These are phyloP conservation scores for Laupala kohalensis DNA, from an alignment of 1,140 invertebrate genomes.

Conservation along the genomic window DNA sequence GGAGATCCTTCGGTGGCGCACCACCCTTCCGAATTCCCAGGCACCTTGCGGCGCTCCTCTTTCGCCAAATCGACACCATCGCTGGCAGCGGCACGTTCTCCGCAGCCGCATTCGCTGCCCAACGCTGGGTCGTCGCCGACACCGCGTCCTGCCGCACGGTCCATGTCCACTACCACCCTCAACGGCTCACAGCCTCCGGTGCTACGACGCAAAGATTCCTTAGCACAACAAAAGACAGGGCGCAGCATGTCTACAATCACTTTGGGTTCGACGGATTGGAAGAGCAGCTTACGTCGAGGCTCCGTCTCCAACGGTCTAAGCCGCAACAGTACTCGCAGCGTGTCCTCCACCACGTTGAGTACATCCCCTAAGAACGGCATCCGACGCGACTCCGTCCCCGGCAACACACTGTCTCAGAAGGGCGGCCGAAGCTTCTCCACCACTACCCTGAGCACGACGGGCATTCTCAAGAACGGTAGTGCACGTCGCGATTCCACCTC, in stretches of 20 bases:
- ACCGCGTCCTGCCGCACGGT: conserved; percentile 20
- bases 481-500: conserved; percentile 26
- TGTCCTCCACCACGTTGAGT: neutral
- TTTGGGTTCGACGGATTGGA: neutral
- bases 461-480: conserved; percentile 37
- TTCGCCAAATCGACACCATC: neutral
- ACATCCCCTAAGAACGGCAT: neutral
- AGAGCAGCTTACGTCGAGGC: neutral
- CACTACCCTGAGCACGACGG: conserved; percentile 23
- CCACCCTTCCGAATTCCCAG: conserved; percentile 51
- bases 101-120: neutral
- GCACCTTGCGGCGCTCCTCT: conserved; percentile 16
- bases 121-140: conserved; percentile 20
- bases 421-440: neutral
- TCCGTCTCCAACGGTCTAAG: neutral
- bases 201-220: neutral
- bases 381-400: neutral
- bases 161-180: neutral
- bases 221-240: neutral
- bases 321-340: neutral
- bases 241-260: neutral
- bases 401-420: neutral
- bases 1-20: conserved; percentile 19
- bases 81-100: conserved; percentile 22
- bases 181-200: neutral